Percentiles rank a stretch among this genome's conserved stretches.
Evolutionary conservation across 2,888 invertebrate species (phyloP).

Genomic region (Hemicrepidius hirtus): DNA sequence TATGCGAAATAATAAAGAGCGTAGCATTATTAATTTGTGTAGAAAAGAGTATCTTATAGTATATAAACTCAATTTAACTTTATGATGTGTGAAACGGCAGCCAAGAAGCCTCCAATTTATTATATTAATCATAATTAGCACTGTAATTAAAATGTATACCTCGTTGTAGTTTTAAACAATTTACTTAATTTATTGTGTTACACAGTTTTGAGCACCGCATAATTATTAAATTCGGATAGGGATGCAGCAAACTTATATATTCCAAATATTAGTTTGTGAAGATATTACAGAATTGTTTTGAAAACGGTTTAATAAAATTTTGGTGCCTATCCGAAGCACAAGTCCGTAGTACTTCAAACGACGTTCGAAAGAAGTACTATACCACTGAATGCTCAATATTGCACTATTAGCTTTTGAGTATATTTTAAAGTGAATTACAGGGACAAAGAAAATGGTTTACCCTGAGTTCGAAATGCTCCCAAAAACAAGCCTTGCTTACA

Average conservation of each 20-base stretch:
- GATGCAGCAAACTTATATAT: constrained; percentile 5
- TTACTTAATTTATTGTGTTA: constrained; percentile 27
- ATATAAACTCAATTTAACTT: constrained; percentile 32
- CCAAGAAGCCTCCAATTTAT: constrained; percentile 23
- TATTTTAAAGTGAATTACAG: too few relatives aligned
- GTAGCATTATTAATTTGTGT: constrained; percentile 30
- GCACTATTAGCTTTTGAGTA: too few relatives aligned
- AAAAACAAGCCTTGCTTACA: too few relatives aligned
- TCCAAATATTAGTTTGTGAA: neutral
- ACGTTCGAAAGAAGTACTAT: too few relatives aligned
- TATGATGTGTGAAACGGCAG: constrained; percentile 31
- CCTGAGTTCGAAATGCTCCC: too few relatives aligned
- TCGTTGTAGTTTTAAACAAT: constrained; percentile 31
- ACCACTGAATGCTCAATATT: too few relatives aligned
- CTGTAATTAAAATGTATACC: constrained; percentile 27
- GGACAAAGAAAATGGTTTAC: too few relatives aligned
- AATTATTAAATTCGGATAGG: constrained; percentile 15
- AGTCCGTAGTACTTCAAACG: too few relatives aligned
- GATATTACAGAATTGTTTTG: too few relatives aligned
- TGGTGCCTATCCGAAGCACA: too few relatives aligned
- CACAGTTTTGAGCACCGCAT: constrained; percentile 10
- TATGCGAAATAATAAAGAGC: constrained; percentile 24
- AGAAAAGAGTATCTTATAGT: constrained; percentile 17
- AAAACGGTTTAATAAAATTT: too few relatives aligned
- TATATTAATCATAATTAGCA: constrained; percentile 34